These are phyloP conservation scores for Trichonephila clavata DNA, from an alignment of 1,140 invertebrate genomes.

Conservation along the genomic window DNA sequence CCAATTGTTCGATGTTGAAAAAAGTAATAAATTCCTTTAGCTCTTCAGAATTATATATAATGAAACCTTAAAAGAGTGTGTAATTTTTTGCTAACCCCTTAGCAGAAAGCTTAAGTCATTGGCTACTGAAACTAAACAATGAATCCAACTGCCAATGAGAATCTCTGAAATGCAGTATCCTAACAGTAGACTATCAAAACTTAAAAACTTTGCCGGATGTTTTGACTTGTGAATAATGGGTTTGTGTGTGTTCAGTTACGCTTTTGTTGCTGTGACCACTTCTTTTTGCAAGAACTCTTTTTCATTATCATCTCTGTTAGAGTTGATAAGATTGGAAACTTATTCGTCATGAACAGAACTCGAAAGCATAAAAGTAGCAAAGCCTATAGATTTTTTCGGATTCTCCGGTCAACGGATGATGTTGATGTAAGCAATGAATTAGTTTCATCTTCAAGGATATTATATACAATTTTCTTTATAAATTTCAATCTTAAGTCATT, in stretches of 20 bases:
- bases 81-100: neutral
- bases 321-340: neutral
- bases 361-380: constrained; percentile 1
- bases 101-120: neutral
- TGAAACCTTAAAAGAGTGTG: neutral
- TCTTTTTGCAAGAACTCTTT: neutral
- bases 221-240: neutral
- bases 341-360: constrained; percentile 3
- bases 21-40: too few relatives aligned
- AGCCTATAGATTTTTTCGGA: constrained; percentile 18
- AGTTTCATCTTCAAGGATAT: neutral
- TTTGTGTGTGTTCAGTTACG: neutral
- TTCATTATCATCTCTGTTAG: neutral
- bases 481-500: too few relatives aligned
- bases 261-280: neutral
- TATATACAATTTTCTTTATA: too few relatives aligned
- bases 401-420: constrained; percentile 43
- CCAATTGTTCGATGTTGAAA: too few relatives aligned
- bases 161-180: neutral
- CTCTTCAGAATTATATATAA: too few relatives aligned
- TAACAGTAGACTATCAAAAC: neutral
- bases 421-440: constrained; percentile 19
- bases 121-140: neutral
- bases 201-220: constrained; percentile 21
- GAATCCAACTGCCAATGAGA: neutral